These are phyloP conservation scores for Caloenas nicobarica DNA, from an alignment of 2,113 vertebrate species.

Conservation along the genomic window DNA sequence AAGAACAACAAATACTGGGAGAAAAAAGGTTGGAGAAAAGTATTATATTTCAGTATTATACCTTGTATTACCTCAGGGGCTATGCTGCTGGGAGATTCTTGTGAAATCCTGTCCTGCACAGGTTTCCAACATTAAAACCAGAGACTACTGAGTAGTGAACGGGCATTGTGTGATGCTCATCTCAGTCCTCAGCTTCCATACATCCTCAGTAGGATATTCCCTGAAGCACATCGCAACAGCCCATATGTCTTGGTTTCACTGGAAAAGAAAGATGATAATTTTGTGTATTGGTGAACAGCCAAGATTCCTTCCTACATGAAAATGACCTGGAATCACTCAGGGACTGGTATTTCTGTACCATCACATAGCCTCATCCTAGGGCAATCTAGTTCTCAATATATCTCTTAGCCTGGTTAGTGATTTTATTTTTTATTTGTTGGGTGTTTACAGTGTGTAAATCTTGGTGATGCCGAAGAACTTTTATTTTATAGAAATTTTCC, in stretches of 20 bases:
- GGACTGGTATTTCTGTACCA: not conserved
- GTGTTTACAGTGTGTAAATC: not conserved
- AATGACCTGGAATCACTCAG: not conserved
- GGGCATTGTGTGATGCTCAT: not conserved
- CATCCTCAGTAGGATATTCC: not conserved
- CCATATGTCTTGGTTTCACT: not conserved
- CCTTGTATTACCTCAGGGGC: not conserved
- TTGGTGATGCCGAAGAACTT: not conserved
- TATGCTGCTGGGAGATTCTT: not conserved
- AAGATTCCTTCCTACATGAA: not conserved
- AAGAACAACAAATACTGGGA: not conserved
- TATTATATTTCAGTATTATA: accelerated
- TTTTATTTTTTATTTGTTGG: not conserved
- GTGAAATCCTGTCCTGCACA: not conserved
- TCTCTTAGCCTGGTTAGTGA: not conserved
- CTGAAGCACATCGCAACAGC: not conserved
- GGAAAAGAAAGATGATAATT: not conserved
- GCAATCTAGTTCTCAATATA: not conserved
- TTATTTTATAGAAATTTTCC: not conserved
- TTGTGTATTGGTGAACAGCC: not conserved
- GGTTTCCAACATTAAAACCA: not conserved
- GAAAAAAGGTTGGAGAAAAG: not conserved
- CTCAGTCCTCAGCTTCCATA: not conserved
- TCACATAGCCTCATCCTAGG: accelerated
- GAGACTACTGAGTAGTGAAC: not conserved